A percentile compares a stretch with the other conserved stretches of the same genome.
Conservation (phyloP, 2,113 vertebrate species). For the Cebidichthys violaceus region DNA sequence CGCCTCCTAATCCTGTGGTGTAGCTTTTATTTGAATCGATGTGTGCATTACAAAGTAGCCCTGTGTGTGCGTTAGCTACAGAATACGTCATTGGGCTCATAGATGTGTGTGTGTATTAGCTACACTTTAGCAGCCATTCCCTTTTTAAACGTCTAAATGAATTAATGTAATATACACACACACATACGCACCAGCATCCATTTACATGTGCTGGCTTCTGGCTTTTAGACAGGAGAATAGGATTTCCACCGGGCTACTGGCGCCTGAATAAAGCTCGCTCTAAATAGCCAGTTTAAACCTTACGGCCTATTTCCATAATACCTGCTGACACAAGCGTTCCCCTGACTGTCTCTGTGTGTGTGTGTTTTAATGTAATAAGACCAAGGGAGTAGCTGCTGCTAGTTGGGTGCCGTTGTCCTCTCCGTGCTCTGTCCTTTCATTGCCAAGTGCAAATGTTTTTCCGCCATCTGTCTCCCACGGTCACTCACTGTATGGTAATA, state of each 20-base stretch:
- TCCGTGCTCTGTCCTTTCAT: slow-evolving; percentile 24
- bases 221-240: slow-evolving; percentile 67
- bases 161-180: slow-evolving; percentile 32
- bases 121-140: slow-evolving; percentile 18
- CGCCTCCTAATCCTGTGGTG: slow-evolving; percentile 5
- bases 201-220: slow-evolving; percentile 57
- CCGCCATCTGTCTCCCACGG: slow-evolving; percentile 14
- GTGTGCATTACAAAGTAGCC: slow-evolving; percentile 34
- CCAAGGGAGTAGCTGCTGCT: slow-evolving; percentile 46
- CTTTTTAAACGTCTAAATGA: slow-evolving; percentile 58
- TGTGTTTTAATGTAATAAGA: slow-evolving; percentile 81
- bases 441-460: slow-evolving; percentile 62
- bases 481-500: slow-evolving; percentile 57
- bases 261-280: slow-evolving; percentile 60
- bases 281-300: slow-evolving; percentile 70
- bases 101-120: slow-evolving; percentile 41
- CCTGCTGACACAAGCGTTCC: slow-evolving; percentile 69
- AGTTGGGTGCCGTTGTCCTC: slow-evolving; percentile 49
- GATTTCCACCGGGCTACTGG: slow-evolving; percentile 64
- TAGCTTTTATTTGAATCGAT: slow-evolving; percentile 37
- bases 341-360: slow-evolving; percentile 58
- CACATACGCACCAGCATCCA: slow-evolving; percentile 52
- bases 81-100: slow-evolving; percentile 20
- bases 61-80: slow-evolving; percentile 29
- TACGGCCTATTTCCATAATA: slow-evolving; percentile 76